Evolutionary conservation across 2,113 vertebrate species (phyloP).

Genomic region (Peromyscus leucopus): DNA sequence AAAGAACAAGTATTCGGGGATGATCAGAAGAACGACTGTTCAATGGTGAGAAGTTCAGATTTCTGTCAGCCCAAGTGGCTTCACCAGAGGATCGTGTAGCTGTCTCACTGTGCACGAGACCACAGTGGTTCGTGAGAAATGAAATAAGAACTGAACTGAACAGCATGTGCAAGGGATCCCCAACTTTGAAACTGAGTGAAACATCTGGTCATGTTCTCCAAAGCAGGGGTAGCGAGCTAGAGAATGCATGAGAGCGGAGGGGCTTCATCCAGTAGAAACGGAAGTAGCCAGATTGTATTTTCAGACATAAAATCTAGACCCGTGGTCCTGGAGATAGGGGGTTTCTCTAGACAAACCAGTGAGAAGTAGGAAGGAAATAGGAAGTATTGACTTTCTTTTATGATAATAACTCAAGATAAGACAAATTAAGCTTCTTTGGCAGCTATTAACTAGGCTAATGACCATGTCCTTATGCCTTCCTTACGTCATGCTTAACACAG

Average conservation of each 20-base stretch:
- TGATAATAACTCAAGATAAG: not conserved
- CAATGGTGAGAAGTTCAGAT: not conserved
- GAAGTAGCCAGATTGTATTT: not conserved
- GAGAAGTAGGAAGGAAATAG: not conserved
- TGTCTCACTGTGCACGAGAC: not conserved
- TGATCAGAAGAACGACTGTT: not conserved
- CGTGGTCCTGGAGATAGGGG: not conserved
- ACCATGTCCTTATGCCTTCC: not conserved
- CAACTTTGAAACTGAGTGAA: not conserved
- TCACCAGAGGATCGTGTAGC: not conserved
- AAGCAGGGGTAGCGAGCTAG: not conserved
- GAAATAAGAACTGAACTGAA: not conserved
- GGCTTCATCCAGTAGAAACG: not conserved
- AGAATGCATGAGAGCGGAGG: not conserved
- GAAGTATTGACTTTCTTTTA: not conserved
- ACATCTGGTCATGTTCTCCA: not conserved
- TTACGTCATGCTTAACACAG: not conserved
- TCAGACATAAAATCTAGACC: not conserved
- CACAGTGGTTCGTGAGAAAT: not conserved
- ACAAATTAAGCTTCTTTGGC: not conserved
- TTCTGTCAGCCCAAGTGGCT: not conserved
- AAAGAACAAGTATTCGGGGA: not conserved
- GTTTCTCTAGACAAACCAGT: not conserved
- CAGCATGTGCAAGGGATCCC: not conserved
- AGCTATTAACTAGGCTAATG: not conserved